Evolutionary conservation across 92 coral and sea anemone genomes (phyloP).

Genomic region (Epizoanthus rinbou): DNA sequence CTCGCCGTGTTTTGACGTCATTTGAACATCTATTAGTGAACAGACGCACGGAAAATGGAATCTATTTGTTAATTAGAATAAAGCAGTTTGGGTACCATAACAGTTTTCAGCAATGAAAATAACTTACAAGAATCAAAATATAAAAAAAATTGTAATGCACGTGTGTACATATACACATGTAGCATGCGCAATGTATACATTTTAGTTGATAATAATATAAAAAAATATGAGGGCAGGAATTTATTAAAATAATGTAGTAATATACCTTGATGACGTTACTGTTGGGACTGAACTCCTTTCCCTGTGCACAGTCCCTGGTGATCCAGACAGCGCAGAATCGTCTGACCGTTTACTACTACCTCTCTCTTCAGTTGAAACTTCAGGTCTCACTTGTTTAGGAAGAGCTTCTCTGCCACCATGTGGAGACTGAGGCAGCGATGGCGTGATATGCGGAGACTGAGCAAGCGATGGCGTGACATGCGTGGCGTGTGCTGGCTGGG

Average conservation of each 20-base stretch:
- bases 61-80: too few species aligned
- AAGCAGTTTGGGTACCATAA: background rate
- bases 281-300: background rate
- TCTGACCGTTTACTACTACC: background rate
- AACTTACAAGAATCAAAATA: too few species aligned
- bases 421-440: background rate
- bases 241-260: background rate
- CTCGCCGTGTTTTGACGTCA: too few species aligned
- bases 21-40: too few species aligned
- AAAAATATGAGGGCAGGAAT: too few species aligned
- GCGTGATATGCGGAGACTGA: background rate
- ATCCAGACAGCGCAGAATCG: constrained; percentile 1
- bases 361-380: background rate
- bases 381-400: constrained; percentile 2
- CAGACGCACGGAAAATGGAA: too few species aligned
- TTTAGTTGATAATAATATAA: too few species aligned
- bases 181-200: too few species aligned
- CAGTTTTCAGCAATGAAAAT: background rate
- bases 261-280: constrained; percentile 7
- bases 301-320: background rate
- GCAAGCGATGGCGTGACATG: background rate
- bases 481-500: background rate
- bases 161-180: too few species aligned
- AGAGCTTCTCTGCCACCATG: background rate
- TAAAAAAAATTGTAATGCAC: too few species aligned